These are phyloP conservation scores for Gymnocypris eckloni DNA, from an alignment of 2,797 vertebrate genomes.

Conservation along the genomic window DNA sequence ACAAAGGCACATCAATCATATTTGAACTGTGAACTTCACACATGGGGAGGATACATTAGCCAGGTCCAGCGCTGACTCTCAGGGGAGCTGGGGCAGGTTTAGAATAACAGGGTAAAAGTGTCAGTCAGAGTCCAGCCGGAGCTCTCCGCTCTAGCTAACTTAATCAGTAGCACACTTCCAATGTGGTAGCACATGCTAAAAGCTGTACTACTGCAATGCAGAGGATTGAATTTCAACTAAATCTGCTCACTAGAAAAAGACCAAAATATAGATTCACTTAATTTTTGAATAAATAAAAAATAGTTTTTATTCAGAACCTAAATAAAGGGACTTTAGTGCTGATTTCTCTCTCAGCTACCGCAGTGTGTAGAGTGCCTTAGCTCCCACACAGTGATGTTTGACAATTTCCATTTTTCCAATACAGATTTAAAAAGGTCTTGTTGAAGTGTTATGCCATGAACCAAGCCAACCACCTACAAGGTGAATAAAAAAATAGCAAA, in stretches of 20 bases:
- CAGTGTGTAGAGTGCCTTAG: background rate
- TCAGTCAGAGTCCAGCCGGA: conserved; percentile 36
- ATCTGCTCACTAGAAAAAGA: conserved; percentile 13
- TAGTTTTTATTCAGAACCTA: background rate
- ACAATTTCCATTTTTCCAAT: background rate
- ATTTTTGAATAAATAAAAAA: background rate
- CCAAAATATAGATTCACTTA: background rate
- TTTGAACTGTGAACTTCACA: conserved; percentile 52
- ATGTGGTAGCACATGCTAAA: conserved; percentile 25
- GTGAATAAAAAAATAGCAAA: background rate
- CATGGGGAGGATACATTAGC: conserved; percentile 52
- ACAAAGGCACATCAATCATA: conserved; percentile 54
- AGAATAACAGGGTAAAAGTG: conserved; percentile 57
- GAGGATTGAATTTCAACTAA: conserved; percentile 13
- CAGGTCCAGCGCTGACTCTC: conserved; percentile 52
- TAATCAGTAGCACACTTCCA: conserved; percentile 61
- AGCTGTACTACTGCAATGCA: conserved; percentile 32
- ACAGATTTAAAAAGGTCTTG: background rate
- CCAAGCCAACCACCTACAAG: background rate
- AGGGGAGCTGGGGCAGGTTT: conserved; percentile 53
- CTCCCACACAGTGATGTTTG: background rate
- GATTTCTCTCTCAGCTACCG: background rate
- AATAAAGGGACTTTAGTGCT: background rate
- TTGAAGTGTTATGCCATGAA: background rate
- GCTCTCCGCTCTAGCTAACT: conserved; percentile 46